Evolutionary conservation across 2,113 vertebrate species (phyloP), one percentile per base, ranked within the genome.

Genomic region (Progne subis): DNA sequence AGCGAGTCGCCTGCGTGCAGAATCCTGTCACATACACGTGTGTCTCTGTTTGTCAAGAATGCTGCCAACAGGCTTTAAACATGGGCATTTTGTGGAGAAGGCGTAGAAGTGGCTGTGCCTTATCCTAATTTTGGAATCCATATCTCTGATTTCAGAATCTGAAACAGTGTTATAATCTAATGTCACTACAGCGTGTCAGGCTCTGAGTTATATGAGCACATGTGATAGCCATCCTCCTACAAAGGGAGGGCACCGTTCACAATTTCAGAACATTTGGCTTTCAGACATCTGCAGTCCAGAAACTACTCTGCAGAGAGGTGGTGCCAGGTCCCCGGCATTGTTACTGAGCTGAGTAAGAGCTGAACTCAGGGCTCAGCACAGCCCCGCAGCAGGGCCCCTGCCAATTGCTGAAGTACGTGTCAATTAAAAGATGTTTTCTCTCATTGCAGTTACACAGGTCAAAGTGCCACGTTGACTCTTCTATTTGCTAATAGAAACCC

Each of bases 371-470:
- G 55, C 59, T 63, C 39, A 82, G 52, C 18, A 11, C 29, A 53
- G 57, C 32, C 53, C 6, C 2, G 4, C 17, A 50, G 26, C 55
- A 0, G 1, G 8, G 6, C 8, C 26, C 7, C 11, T 1, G 10
- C 19, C 28, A 43, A 18, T 46, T 77, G 24, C 52, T 63, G 61
- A 70, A 79, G 28, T 23, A 29, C 0, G 0, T 67, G 63, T n/a
- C 47, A 32, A 19, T 78, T 59, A 34, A 67, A 92, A 61, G 41
- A 43, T n/a, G 15, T 82, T 72, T 74, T 86, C n/a, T 86, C 34
- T 67, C 1, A 0, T 39, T 71, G 28, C 37, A 59, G 39, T 71
- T 81, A 24, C 56, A 63, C 9, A 41, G 7, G 25, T 37, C 34
- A 20, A 55, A 81, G 49, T 64, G 13, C 14, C 53, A 29, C 79